These are phyloP conservation scores for Odobenus rosmarus DNA, from an alignment of 2,113 vertebrate genomes.

Conservation along the genomic window DNA sequence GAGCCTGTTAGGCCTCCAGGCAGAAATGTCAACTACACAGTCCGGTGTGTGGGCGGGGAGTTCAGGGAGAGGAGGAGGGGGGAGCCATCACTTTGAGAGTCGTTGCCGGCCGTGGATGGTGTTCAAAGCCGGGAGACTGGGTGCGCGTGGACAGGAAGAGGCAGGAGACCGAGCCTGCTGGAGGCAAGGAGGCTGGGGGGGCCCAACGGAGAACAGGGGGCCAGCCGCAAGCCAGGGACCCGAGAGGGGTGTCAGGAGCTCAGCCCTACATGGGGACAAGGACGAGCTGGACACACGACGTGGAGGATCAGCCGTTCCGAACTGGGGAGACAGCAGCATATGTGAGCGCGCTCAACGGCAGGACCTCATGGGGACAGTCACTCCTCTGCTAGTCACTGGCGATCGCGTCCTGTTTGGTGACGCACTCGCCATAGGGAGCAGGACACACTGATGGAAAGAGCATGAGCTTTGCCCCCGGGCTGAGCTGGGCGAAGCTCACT, in stretches of 20 bases:
- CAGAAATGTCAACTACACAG: not conserved
- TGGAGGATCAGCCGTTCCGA: not conserved
- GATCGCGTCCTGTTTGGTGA: not conserved
- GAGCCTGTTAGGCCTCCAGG: not conserved
- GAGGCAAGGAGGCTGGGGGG: not conserved
- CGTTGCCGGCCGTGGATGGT: not conserved
- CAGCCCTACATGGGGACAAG: not conserved
- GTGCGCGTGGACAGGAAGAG: not conserved
- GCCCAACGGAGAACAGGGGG: not conserved
- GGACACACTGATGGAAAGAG: not conserved
- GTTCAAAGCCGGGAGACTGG: not conserved
- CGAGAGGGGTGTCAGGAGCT: not conserved
- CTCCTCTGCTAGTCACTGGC: not conserved
- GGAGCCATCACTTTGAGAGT: not conserved
- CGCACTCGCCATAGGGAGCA: not conserved
- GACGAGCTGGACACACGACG: not conserved
- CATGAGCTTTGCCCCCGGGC: not conserved
- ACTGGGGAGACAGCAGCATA: rapidly evolving
- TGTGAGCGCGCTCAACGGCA: not conserved
- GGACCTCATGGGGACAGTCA: not conserved
- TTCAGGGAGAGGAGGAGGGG: not conserved
- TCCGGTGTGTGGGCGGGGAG: not conserved
- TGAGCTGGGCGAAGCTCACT: not conserved
- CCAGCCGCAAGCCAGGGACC: not conserved
- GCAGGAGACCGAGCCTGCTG: not conserved